Percentiles rank a stretch among this genome's conserved stretches.
These are phyloP conservation scores for Hesperia comma DNA, from an alignment of 2,888 invertebrate genomes.

Conservation along the genomic window DNA sequence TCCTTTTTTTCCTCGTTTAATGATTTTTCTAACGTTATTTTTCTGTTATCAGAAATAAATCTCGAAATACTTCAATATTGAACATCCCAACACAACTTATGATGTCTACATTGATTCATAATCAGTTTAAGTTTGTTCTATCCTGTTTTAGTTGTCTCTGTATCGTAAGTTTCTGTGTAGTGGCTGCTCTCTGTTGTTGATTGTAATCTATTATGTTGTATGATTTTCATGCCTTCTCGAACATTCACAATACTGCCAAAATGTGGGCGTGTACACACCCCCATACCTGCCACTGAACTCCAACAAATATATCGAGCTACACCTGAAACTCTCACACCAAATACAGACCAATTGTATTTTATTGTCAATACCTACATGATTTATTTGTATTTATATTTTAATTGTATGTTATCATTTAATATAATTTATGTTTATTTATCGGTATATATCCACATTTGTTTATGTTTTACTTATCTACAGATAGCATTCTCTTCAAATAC, in stretches of 20 bases:
- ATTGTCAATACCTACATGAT: constrained; percentile 46
- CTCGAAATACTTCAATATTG: constrained; percentile 44
- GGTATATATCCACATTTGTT: constrained; percentile 42
- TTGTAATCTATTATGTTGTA: constrained; percentile 82
- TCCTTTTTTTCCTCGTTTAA: constrained; percentile 56
- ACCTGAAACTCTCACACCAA: constrained; percentile 81
- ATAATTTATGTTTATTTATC: constrained; percentile 45
- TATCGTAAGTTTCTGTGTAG: constrained; percentile 81
- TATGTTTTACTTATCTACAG: constrained; percentile 38
- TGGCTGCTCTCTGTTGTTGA: constrained; percentile 84
- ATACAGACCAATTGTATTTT: constrained; percentile 65
- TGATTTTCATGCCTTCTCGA: constrained; percentile 82
- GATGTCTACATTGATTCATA: constrained; percentile 49
- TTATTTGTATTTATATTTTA: constrained; percentile 41
- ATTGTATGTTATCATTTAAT: constrained; percentile 41
- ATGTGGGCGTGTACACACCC: constrained; percentile 78
- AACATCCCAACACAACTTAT: constrained; percentile 56
- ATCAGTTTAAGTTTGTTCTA: constrained; percentile 68
- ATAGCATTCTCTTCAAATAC: constrained; percentile 41
- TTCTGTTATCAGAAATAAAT: constrained; percentile 35
- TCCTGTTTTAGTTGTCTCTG: constrained; percentile 75
- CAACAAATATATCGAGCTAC: constrained; percentile 81
- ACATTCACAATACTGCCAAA: constrained; percentile 83
- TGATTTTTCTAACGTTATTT: constrained; percentile 30
- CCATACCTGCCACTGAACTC: constrained; percentile 80